Percentiles rank a stretch among this genome's conserved stretches.
Conservation (phyloP, 1,140 invertebrate genomes). For the Asobara japonica region DNA sequence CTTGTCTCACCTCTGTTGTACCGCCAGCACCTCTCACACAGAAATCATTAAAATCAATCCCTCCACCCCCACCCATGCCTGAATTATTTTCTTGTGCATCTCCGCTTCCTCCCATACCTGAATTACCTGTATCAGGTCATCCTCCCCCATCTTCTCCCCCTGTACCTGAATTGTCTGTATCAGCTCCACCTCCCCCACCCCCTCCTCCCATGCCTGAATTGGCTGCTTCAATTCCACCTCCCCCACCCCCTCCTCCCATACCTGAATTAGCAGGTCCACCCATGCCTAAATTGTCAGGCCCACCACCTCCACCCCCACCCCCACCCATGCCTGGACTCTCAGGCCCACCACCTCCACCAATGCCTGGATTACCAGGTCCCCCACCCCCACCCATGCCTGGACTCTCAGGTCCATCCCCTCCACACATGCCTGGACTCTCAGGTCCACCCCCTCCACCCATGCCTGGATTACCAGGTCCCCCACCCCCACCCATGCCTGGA, state of each 20-base stretch:
- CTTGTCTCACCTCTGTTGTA: no score
- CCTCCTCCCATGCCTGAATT: slow-evolving; percentile 44
- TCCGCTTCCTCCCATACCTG: slow-evolving; percentile 40
- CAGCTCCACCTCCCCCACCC: slow-evolving; percentile 48
- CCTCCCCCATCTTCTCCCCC: slow-evolving; percentile 47
- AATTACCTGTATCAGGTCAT: slow-evolving; percentile 26
- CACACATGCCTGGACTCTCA: slow-evolving; percentile 40
- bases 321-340: slow-evolving; percentile 41
- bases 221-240: slow-evolving; percentile 49
- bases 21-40: no score
- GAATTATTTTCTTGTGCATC: slow-evolving; percentile 63
- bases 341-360: slow-evolving; percentile 60
- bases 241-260: slow-evolving; percentile 61
- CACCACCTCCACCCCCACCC: slow-evolving; percentile 61
- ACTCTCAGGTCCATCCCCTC: slow-evolving; percentile 66
- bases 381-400: slow-evolving; percentile 58
- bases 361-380: slow-evolving; percentile 50
- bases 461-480: slow-evolving; percentile 42
- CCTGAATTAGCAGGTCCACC: slow-evolving; percentile 55
- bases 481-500: slow-evolving; percentile 56
- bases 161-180: slow-evolving; percentile 30
- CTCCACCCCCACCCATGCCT: not conserved
- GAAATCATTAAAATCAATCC: not conserved
- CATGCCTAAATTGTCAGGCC: slow-evolving; percentile 51
- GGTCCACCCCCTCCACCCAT: slow-evolving; percentile 61